Evolutionary conservation across 35 echinoderm and acorn worm genomes (phyloP), one percentile per base, ranked within the genome.

Genomic region (Diadema setosum): DNA sequence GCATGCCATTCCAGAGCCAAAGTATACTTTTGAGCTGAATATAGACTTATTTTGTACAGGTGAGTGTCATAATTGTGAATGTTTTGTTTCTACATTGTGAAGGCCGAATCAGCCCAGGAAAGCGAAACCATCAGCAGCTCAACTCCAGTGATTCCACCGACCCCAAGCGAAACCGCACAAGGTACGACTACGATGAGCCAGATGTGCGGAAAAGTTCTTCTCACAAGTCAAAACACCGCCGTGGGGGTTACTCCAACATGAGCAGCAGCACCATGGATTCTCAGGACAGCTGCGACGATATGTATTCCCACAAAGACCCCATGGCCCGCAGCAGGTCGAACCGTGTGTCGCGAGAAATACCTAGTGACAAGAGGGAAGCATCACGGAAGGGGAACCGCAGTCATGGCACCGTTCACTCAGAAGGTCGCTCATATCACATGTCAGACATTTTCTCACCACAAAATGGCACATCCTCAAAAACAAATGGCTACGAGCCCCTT

Each of bases 361-460:
- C 9, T n/a, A 41, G 44, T 44, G 73, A 78, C 9, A 14, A 36
- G 44, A 44, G 73, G 40, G 40, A 44, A 41, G 23, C 40, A 9
- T 78, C 73, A 78, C 73, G 37, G 7, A 78, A 78, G 44, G 17
- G 35, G 29, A 44, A 78, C 36, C 6, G 5, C 11, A 67, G 18
- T 25, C 12, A 11, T 30, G 8, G 24, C 17, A 9, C 9, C 18
- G 24, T 24, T 3, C 61, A 92, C 24, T 43, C 74, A 7, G 90
- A 91, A 57, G 96, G 84, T 34, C 89, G 93, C 5, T 99, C 96
- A 0, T 99, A 99, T 82, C 96, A 99, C 61, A 70, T 99, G 89
- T 99, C 96, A 9, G 96, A 99, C 57, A 99, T 99, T 21, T 84
- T 98, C 34, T 91, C 95, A 15, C 89, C 92, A 4, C 39, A 87